Evolutionary conservation across 2,113 vertebrate genomes (phyloP), one percentile per base, ranked within the genome.

Genomic region (Nyctereutes procyonoides): DNA sequence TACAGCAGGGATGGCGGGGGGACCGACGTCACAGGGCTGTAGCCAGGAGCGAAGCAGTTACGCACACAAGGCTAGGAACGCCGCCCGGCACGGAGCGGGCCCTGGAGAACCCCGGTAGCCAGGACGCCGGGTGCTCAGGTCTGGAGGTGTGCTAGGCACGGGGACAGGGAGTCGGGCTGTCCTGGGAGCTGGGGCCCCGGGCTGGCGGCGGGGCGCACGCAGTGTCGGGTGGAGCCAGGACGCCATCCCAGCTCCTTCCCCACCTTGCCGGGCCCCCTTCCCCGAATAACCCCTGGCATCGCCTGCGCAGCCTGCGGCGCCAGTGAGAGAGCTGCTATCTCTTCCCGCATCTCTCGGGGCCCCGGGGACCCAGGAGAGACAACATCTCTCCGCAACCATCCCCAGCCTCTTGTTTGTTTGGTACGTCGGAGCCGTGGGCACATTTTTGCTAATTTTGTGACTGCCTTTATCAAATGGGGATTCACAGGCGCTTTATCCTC

Each of bases 401-500:
- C 97, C 94, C 93, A 92, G 97, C 90, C 95, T 96, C 97, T 98
- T 98, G 98, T 99, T 98, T 98, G 98, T 98, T 98, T 35, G 98
- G 97, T 63, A 92, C 96, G 88, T 97, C 19, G 84, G 71, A 98
- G 98, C 99, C 98, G 95, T 89, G 92, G 99, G 99, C 98, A 92
- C 96, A 85, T 98, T 99, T 98, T 97, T 97, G 98, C 98, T 99
- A 99, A 99, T 99, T 99, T 99, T 97, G 98, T 98, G 98, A 98
- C 92, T 97, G 98, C 98, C 98, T 99, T 99, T 99, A 99, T 99
- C 98, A 97, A 98, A n/a, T 74, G 55, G 94, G 98, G 98, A 98
- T 98, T 98, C 98, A 97, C 98, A 93, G 97, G 98, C 98, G 97
- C 98, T 98, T 99, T 99, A 98, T 98, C 98, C 99, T 82, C 1